Percentiles rank a stretch among this genome's conserved stretches.
phyloP scores from a whole-genome alignment of 2,888 invertebrate species.

The Sarcophaga rosellei region DNA sequence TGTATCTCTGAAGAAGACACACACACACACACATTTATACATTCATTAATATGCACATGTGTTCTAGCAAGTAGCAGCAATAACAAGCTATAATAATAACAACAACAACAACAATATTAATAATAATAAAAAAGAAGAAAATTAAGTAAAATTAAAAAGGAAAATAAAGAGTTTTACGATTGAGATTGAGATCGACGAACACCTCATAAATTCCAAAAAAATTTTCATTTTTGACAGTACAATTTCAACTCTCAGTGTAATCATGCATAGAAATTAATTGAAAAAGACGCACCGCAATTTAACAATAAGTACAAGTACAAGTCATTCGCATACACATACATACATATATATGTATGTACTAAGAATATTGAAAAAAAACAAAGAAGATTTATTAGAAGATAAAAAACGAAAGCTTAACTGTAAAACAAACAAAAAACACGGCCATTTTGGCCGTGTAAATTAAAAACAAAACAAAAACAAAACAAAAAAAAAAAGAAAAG shows the following conservation, averaged over 20 bases:
- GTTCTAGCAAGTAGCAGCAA: too few relatives aligned
- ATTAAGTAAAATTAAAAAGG: slow-evolving; percentile 2
- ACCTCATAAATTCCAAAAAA: slow-evolving; percentile 67
- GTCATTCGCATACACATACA: not conserved
- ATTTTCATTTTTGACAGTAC: slow-evolving; percentile 64
- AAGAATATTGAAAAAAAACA: too few relatives aligned
- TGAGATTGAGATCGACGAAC: slow-evolving; percentile 40
- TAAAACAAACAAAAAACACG: not conserved
- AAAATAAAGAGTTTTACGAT: slow-evolving; percentile 14
- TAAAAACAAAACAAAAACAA: not conserved
- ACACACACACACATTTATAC: not conserved
- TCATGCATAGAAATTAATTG: slow-evolving; percentile 43
- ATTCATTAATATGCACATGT: too few relatives aligned
- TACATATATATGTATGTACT: not conserved
- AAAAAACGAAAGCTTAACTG: not conserved
- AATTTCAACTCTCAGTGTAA: slow-evolving; percentile 48
- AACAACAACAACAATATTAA: not conserved
- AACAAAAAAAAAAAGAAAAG: too few relatives aligned
- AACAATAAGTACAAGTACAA: not conserved
- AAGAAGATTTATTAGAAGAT: not conserved
- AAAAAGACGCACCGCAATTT: slow-evolving; percentile 14
- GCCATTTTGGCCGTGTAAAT: too few relatives aligned
- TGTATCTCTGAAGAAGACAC: slow-evolving; percentile 18
- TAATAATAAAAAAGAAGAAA: slow-evolving; percentile 18
- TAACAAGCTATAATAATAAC: too few relatives aligned